A percentile compares a stretch with the other conserved stretches of the same genome.
These are phyloP conservation scores for Platycnemis pennipes DNA, from an alignment of 2,888 invertebrate genomes.

Conservation along the genomic window DNA sequence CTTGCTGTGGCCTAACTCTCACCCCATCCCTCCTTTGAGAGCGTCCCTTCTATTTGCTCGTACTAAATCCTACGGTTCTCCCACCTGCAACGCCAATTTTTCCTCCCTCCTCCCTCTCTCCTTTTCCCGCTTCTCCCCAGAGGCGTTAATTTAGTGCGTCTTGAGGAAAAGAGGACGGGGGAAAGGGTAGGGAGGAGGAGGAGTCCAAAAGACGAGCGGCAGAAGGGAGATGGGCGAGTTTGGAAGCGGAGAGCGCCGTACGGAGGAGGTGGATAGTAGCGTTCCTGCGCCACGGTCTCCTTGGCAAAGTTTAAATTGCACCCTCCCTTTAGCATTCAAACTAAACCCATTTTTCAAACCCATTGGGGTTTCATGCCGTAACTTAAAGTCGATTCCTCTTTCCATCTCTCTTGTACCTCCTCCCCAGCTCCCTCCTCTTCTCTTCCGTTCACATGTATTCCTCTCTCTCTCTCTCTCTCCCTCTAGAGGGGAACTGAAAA, in stretches of 20 bases:
- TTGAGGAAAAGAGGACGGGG: neutral
- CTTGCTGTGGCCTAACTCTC: neutral
- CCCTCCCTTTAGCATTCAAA: slow-evolving; percentile 61
- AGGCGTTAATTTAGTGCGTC: slow-evolving; percentile 65
- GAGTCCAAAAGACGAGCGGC: neutral
- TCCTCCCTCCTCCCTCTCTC: neutral
- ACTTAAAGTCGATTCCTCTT: slow-evolving; percentile 54
- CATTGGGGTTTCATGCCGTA: slow-evolving; percentile 55
- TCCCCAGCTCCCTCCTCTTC: neutral
- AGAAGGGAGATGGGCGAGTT: neutral
- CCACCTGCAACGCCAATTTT: neutral
- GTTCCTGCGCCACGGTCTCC: slow-evolving; percentile 42
- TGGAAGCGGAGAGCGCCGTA: neutral
- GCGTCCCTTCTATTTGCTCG: neutral
- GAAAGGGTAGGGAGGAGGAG: neutral
- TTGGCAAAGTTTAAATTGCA: slow-evolving; percentile 64
- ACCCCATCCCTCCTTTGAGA: neutral
- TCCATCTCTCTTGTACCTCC: neutral
- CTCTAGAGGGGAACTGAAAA: slow-evolving; percentile 26
- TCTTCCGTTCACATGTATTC: neutral
- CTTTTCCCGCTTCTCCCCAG: slow-evolving; percentile 32
- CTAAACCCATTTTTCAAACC: slow-evolving; percentile 67
- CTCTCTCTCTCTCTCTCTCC: neutral
- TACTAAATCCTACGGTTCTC: neutral
- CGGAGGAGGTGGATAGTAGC: neutral